phyloP scores from a whole-genome alignment of 2,113 vertebrate genomes.

The Macaca nemestrina region DNA sequence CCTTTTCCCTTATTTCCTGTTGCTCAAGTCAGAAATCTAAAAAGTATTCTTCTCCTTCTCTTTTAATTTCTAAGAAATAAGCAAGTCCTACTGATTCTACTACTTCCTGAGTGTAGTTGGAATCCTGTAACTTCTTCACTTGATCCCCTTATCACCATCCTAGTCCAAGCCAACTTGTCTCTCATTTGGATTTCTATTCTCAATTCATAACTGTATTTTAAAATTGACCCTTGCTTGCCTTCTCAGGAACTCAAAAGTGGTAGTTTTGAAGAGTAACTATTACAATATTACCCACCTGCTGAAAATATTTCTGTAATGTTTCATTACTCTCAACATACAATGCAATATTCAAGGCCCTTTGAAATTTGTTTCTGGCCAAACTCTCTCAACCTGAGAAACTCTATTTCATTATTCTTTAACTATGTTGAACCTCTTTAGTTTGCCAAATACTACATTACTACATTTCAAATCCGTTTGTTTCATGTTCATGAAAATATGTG shows the following conservation, averaged over 20 bases:
- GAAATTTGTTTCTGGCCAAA: not conserved
- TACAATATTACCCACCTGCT: not conserved
- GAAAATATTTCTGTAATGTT: conserved; percentile 6
- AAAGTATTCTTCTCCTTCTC: not conserved
- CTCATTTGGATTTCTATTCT: not conserved
- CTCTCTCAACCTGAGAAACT: not conserved
- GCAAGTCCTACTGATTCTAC: not conserved
- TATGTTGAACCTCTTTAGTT: not conserved
- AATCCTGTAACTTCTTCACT: not conserved
- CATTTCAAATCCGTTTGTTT: not conserved
- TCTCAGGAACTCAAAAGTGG: not conserved
- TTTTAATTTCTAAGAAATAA: not conserved
- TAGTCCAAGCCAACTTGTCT: not conserved
- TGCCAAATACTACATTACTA: not conserved
- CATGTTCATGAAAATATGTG: not conserved
- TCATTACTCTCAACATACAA: not conserved
- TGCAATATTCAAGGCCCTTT: not conserved
- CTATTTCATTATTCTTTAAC: not conserved
- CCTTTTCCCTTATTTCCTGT: not conserved
- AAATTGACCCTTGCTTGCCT: not conserved
- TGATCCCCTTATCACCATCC: not conserved
- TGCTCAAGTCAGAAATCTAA: not conserved
- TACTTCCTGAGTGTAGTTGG: not conserved
- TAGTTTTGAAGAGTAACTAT: not conserved
- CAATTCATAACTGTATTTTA: not conserved